Evolutionary conservation across 1,140 invertebrate genomes (phyloP).

Genomic region (Mya arenaria): DNA sequence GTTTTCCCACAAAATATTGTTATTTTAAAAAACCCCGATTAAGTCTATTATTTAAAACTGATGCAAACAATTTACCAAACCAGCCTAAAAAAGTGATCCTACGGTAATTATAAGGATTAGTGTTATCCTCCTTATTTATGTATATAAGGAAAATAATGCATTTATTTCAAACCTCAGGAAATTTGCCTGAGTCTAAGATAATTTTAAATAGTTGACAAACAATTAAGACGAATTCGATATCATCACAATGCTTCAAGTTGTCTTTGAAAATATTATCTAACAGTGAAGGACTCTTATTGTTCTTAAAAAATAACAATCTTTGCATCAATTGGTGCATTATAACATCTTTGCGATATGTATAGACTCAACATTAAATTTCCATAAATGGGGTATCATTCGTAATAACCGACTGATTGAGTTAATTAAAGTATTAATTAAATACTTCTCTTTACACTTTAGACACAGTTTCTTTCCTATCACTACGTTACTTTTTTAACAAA

Average conservation of each 20-base stretch:
- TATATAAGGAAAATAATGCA: background rate
- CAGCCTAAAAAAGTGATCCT: conserved; percentile 4
- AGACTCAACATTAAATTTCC: no score
- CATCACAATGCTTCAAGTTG: background rate
- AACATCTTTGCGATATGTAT: no score
- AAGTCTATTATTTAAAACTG: background rate
- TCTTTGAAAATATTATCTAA: conserved; percentile 4
- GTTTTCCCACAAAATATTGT: background rate
- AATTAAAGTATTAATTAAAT: no score
- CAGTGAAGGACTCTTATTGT: background rate
- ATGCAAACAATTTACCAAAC: conserved; percentile 9
- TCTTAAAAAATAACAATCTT: background rate
- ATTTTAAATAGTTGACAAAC: background rate
- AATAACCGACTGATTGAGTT: no score
- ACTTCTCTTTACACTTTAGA: no score
- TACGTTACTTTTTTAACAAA: no score
- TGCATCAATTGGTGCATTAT: no score
- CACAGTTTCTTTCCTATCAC: no score
- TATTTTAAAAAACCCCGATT: background rate
- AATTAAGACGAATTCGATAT: background rate
- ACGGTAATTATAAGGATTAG: background rate
- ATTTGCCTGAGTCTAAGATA: background rate
- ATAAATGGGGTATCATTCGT: no score
- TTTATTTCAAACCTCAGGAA: background rate
- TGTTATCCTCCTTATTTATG: conserved; percentile 1